phyloP scores from a whole-genome alignment of 2,113 vertebrate species.

The Amazona guildingii region DNA sequence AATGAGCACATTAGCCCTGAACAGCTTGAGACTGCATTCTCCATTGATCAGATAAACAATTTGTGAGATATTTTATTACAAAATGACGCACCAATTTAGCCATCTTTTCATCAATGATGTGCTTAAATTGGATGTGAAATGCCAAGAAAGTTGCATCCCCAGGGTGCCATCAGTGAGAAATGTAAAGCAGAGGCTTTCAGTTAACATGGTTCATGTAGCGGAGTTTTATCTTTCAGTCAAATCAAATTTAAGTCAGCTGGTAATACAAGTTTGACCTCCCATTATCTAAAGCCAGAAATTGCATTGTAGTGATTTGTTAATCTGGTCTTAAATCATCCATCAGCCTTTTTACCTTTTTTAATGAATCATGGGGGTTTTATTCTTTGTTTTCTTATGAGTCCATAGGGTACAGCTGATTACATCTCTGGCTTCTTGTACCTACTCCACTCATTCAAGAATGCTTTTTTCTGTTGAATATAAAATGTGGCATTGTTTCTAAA shows the following conservation, averaged over 20 bases:
- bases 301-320: slow-evolving; percentile 57
- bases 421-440: neutral
- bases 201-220: slow-evolving; percentile 36
- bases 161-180: slow-evolving; percentile 75
- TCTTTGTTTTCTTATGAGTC: neutral
- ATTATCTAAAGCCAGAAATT: slow-evolving; percentile 58
- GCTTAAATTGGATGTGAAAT: slow-evolving; percentile 75
- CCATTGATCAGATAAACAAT: slow-evolving; percentile 89
- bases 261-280: slow-evolving; percentile 66
- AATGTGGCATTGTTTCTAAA: neutral
- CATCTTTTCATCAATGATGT: slow-evolving; percentile 80
- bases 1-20: slow-evolving; percentile 84
- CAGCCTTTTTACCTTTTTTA: neutral
- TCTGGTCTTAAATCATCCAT: neutral
- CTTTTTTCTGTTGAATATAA: neutral
- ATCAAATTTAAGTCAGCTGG: slow-evolving; percentile 73
- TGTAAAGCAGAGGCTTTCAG: slow-evolving; percentile 67
- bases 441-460: neutral
- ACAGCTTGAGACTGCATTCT: slow-evolving; percentile 81
- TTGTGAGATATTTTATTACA: slow-evolving; percentile 82
- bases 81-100: slow-evolving; percentile 71
- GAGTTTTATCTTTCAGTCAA: slow-evolving; percentile 67
- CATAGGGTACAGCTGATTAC: neutral
- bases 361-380: neutral
- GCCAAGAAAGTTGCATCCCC: slow-evolving; percentile 74